Conservation (phyloP, 2,113 vertebrate species). For the Thalassarche chlororhynchos region DNA sequence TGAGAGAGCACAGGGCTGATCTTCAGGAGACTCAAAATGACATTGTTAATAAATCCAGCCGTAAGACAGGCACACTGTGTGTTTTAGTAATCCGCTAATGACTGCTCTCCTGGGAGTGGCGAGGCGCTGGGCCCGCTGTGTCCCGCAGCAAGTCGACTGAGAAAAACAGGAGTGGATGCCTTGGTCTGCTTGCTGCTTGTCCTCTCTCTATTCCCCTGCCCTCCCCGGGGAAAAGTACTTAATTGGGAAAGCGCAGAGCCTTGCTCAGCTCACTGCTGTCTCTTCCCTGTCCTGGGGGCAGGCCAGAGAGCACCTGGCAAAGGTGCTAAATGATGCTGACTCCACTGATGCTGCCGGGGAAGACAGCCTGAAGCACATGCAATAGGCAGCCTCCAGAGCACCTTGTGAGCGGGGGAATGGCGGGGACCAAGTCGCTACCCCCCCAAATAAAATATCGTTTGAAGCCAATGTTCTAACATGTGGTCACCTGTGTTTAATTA, state of each 20-base stretch:
- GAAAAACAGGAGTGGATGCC: not conserved
- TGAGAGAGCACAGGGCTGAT: not conserved
- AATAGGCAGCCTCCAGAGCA: not conserved
- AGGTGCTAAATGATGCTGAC: constrained; percentile 37
- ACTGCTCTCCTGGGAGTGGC: not conserved
- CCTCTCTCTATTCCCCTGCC: not conserved
- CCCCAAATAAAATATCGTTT: not conserved
- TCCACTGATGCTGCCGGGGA: not conserved
- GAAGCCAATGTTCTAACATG: not conserved
- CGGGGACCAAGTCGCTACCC: not conserved
- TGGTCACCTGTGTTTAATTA: constrained; percentile 24
- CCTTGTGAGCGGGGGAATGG: rapidly evolving
- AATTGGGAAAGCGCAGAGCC: not conserved
- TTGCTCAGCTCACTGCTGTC: not conserved
- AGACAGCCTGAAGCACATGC: not conserved
- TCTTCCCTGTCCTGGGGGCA: not conserved
- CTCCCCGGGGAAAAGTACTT: not conserved
- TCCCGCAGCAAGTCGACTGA: not conserved
- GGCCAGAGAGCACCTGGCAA: not conserved
- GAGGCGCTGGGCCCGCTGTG: not conserved
- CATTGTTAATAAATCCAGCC: not conserved
- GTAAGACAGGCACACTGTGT: not conserved
- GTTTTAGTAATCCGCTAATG: not conserved
- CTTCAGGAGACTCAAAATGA: not conserved
- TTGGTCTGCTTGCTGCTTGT: not conserved